Base-by-base conservation (phyloP, 2,888 invertebrate genomes). In the Eupithecia subfuscata region DNA sequence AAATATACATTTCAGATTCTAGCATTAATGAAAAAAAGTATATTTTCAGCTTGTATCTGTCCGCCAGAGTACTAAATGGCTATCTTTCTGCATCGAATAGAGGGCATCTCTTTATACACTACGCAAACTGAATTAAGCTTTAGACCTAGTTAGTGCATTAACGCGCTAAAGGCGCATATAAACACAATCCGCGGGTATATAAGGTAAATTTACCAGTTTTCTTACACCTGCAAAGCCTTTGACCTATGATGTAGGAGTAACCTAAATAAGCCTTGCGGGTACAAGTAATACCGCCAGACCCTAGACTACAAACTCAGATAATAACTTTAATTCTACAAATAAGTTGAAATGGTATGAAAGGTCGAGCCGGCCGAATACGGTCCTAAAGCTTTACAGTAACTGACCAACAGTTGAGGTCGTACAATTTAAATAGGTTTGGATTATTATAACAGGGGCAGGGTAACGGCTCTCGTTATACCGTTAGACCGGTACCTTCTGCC, bases 281-380 rank as follows among this genome's bases (percentile, higher is more conserved):
- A 25, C 60, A 14, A 6, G 25, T 25, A 5, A 60, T 60, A 25
- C 25, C 0, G 60, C 22, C 60, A 60, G 60, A 22, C 4, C 22
- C 56, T 12, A 22, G 56, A 60, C 60, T 25, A 60, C 60, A 25
- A 60, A 60, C 60, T 60, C 60, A 60, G 60, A 25, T 60, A 60
- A 56, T 60, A 60, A 60, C 5, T 60, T 60, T 25, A 0, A 25
- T 60, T 25, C 25, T 25, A 25, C 60, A 25, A 12, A 60, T 60
- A 60, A 60, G 22, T 60, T 22, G 5, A 25, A 60, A 56, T 56
- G 56, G 56, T 22, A 12, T 11, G 56, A 22, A 22, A 60, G 60
- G 60, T 60, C 25, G 60, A 56, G 4, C 52, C 22, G 22, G 6
- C 56, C 9, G 48, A 18, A 48, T 48, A 48, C 22, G 56, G 11